These are phyloP conservation scores for Pseudochromis fuscus DNA, from an alignment of 2,797 vertebrate genomes.

Conservation along the genomic window DNA sequence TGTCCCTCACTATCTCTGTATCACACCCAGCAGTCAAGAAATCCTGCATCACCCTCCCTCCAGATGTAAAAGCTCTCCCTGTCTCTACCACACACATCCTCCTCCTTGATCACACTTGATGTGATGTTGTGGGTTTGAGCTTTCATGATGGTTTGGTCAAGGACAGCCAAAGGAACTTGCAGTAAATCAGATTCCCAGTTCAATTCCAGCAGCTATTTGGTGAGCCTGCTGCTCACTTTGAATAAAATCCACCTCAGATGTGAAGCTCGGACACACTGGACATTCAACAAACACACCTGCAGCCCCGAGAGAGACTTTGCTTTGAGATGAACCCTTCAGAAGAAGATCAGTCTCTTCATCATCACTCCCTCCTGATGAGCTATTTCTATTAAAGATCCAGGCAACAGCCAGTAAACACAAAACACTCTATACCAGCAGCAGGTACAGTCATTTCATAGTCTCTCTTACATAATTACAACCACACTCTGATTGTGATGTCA, in stretches of 20 bases:
- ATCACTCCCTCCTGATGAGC: constrained; percentile 14
- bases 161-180: constrained; percentile 36
- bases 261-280: constrained; percentile 19
- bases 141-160: constrained; percentile 14
- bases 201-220: constrained; percentile 38
- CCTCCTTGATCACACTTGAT: constrained; percentile 26
- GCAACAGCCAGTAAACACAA: constrained; percentile 19
- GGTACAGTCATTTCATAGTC: neutral
- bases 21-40: constrained; percentile 35
- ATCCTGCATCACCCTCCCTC: constrained; percentile 29
- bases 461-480: constrained; percentile 53
- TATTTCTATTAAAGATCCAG: constrained; percentile 30
- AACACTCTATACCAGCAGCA: constrained; percentile 11
- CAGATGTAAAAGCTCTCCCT: constrained; percentile 15
- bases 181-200: constrained; percentile 24
- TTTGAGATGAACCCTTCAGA: constrained; percentile 22
- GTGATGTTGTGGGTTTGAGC: constrained; percentile 37
- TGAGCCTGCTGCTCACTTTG: constrained; percentile 23
- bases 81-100: constrained; percentile 6
- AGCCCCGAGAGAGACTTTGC: constrained; percentile 15
- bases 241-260: constrained; percentile 16
- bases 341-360: constrained; percentile 29
- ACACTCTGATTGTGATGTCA: constrained; percentile 13
- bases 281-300: constrained; percentile 31
- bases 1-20: constrained; percentile 29